Evolutionary conservation across 2,113 vertebrate genomes (phyloP), one percentile per base, ranked within the genome.

Genomic region (Apteryx mantelli): DNA sequence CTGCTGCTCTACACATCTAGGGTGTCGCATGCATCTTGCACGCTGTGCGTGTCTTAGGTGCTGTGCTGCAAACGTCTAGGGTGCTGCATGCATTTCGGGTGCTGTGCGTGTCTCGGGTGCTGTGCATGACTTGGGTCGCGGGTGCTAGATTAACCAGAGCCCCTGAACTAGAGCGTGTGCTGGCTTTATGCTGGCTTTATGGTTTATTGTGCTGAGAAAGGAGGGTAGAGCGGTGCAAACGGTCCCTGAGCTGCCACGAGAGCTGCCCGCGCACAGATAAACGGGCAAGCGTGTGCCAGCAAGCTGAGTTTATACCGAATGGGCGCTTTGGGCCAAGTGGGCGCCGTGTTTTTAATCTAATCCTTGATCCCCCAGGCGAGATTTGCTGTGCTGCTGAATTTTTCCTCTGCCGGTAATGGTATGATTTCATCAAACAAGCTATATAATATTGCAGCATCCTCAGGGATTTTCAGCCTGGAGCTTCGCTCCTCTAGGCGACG

Each of bases 371-470:
- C 89, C 78, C 61, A 0, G 93, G 93, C 96, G 76, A 93, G 91
- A 95, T 89, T 87, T 79, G 74, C 83, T 81, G 77, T 21, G 91
- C 94, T 89, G 93, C 87, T 38, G 82, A 38, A 70, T 30, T 90
- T 88, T 48, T n/a, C 65, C 17, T 71, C 60, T 64, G 61, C 84
- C 81, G 86, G 77, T 32, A 13, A n/a, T 86, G 69, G 46, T 28
- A 64, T 9, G 87, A 68, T 82, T 92, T 82, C 96, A 94, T 94
- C 96, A 92, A 89, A 95, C 4, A 50, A 95, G 87, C 93, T 93
- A 86, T 64, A 48, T 85, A 28, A 91, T 94, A 85, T 91, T 52
- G 28, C 38, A 50, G 4, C 85, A 69, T 73, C 82, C 94, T 94
- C 89, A 44, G 50, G 93, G 89, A 84, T 52, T 95, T 46, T 34